Evolutionary conservation across 2,797 vertebrate species (phyloP).

Genomic region (Thaleichthys pacificus): DNA sequence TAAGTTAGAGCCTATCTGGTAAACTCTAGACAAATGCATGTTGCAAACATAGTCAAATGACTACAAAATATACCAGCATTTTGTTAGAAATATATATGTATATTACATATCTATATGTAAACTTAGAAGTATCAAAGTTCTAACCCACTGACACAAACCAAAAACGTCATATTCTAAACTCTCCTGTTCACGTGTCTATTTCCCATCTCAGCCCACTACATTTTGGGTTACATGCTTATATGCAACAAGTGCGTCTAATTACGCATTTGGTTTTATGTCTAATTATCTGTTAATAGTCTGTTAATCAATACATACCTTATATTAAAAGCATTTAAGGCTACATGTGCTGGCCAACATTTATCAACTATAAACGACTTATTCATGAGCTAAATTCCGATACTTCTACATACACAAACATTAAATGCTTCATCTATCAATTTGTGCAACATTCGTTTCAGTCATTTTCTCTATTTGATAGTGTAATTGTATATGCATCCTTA

Average conservation of each 20-base stretch:
- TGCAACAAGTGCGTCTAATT: slow-evolving; percentile 12
- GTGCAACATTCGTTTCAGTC: no score
- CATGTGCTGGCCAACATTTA: not conserved
- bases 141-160: not conserved
- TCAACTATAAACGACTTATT: not conserved
- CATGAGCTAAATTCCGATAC: not conserved
- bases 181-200: no score
- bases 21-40: no score
- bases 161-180: not conserved
- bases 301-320: not conserved
- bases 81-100: no score
- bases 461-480: not conserved
- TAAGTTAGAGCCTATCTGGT: no score
- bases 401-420: no score
- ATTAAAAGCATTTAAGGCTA: not conserved
- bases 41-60: no score
- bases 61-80: no score
- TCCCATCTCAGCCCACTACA: no score
- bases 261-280: not conserved
- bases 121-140: not conserved
- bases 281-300: not conserved
- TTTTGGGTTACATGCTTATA: not conserved
- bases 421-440: no score
- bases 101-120: not conserved
- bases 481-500: not conserved